Evolutionary conservation across 2,113 vertebrate genomes (phyloP).

Genomic region (Pheucticus melanocephalus): DNA sequence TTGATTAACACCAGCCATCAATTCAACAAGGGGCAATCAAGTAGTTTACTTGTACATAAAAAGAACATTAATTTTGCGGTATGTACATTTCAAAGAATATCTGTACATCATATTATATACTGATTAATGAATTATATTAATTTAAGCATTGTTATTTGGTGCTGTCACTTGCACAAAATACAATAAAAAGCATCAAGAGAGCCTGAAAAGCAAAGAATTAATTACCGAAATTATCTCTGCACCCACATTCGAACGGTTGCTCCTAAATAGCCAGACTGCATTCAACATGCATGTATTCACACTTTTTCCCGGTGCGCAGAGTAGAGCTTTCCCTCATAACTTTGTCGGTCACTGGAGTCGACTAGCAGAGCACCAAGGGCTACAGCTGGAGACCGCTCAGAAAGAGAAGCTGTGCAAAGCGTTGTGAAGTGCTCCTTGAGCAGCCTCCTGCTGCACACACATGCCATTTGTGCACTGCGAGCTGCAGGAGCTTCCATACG

Average conservation of each 20-base stretch:
- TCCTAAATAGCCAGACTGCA: background rate
- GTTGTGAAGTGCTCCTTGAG: background rate
- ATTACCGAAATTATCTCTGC: background rate
- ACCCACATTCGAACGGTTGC: fast-evolving
- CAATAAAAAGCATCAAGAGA: background rate
- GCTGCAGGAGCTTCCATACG: background rate
- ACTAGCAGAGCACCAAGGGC: background rate
- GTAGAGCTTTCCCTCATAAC: background rate
- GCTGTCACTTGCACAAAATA: background rate
- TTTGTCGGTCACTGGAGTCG: background rate
- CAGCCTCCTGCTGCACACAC: background rate
- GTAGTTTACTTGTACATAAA: background rate
- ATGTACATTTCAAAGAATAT: background rate
- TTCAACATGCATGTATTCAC: background rate
- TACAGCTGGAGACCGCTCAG: background rate
- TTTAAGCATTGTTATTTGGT: background rate
- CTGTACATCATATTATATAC: background rate
- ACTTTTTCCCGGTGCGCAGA: background rate
- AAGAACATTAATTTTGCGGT: background rate
- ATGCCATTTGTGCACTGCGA: background rate
- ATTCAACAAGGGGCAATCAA: background rate
- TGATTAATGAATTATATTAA: background rate
- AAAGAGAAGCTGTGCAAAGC: background rate
- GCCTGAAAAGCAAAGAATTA: background rate
- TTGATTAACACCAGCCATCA: background rate